Evolutionary conservation across 2,888 invertebrate species (phyloP), one percentile per base, ranked within the genome.

Genomic region (Platycnemis pennipes): DNA sequence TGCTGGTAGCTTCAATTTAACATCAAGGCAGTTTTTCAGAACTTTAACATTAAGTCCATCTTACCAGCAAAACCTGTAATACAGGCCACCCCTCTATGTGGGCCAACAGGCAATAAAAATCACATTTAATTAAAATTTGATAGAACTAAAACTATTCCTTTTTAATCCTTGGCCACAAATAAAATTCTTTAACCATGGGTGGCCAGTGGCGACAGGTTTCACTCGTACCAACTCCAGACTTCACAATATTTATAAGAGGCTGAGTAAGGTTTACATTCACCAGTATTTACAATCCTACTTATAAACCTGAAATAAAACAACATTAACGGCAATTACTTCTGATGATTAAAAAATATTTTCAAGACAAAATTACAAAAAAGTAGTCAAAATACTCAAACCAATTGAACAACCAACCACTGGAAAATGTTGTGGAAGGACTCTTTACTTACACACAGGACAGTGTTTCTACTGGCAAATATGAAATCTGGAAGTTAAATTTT

Each of bases 1-100:
- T 63, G 63, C 63, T 63, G 19, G 22, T 26, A 26, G 5, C 26
- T 0, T 63, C 5, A 63, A 8, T 63, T 26, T 22, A 22, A 63
- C 3, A 63, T 26, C 5, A 13, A 77, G 77, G 3, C 3, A 31
- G 16, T 5, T 77, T 31, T 77, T 0, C 77, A 4, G 31, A 77
- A 77, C 37, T 77, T 31, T 37, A 7, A 37, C 8, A 77, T 31
- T 0, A 37, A 77, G 7, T 31, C 11, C 2, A 13, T 77, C 2
- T 26, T 37, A 77, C 77, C 77, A 77, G 31, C 77, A 77, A 77
- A 37, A 37, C 77, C 77, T 77, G 77, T 77, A 26, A 77, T 77
- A 37, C 77, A 37, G 77, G 77, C 77, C 77, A 77, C 37, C 77
- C 8, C 63, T 11, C 8, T 4, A 31, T 37, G 11, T 77, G 37